phyloP scores from a whole-genome alignment of 2,888 invertebrate species.

The Euproctis similis region DNA sequence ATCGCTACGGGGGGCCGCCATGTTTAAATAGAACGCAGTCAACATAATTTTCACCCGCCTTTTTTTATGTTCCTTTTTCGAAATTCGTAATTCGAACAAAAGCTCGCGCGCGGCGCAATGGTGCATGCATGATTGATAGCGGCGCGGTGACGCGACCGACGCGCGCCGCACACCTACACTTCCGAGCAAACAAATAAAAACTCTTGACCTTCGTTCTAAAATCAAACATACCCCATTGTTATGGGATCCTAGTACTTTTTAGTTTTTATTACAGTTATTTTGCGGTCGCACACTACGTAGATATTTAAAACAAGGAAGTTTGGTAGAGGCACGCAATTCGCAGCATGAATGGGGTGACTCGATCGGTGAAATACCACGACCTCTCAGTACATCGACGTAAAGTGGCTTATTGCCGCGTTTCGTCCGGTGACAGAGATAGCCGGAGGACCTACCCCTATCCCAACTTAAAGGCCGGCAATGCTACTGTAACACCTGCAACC shows the following conservation, averaged over 20 bases:
- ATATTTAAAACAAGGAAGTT: conserved; percentile 11
- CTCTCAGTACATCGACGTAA: too few relatives aligned
- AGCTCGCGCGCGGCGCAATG: conserved; percentile 66
- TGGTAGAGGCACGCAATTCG: background rate
- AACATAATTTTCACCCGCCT: conserved; percentile 59
- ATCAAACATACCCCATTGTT: conserved; percentile 19
- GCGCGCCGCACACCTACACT: conserved; percentile 38
- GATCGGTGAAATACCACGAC: too few relatives aligned
- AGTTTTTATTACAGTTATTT: conserved; percentile 35
- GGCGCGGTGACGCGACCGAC: conserved; percentile 56
- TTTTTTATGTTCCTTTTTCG: conserved; percentile 66
- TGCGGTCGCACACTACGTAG: conserved; percentile 40
- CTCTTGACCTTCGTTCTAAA: conserved; percentile 58
- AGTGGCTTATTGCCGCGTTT: too few relatives aligned
- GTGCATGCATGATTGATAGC: conserved; percentile 74
- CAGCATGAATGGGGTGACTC: too few relatives aligned
- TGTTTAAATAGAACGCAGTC: conserved; percentile 60
- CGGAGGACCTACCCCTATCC: too few relatives aligned
- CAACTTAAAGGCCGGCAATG: too few relatives aligned
- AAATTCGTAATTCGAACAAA: conserved; percentile 71
- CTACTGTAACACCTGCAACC: too few relatives aligned
- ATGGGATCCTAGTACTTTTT: conserved; percentile 17
- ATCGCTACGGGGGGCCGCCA: conserved; percentile 50
- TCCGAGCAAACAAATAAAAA: conserved; percentile 52
- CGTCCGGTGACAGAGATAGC: too few relatives aligned